Evolutionary conservation across 1,140 invertebrate species (phyloP).

Genomic region (Glossosoma conforme): DNA sequence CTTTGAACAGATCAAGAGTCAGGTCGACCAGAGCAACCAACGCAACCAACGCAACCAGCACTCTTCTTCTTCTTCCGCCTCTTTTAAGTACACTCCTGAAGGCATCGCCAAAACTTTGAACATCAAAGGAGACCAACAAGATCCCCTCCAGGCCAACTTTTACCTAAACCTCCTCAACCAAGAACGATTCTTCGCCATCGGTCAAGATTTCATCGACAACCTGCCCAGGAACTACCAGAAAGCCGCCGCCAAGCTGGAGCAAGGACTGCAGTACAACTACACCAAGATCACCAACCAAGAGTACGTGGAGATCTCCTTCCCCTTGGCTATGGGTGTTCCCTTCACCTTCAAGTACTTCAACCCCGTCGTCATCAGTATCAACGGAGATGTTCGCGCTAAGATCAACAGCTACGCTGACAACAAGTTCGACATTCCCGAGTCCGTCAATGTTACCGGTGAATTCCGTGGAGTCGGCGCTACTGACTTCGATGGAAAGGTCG

Average conservation of each 20-base stretch:
- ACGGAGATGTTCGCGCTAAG: constrained; percentile 38
- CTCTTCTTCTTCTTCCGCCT: constrained; percentile 15
- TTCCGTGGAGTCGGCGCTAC: constrained; percentile 44
- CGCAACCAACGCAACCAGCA: constrained; percentile 13
- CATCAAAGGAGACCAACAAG: constrained; percentile 45
- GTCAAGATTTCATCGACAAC: constrained; percentile 50
- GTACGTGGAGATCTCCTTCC: constrained; percentile 55
- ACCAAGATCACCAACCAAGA: constrained; percentile 53
- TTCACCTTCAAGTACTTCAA: constrained; percentile 55
- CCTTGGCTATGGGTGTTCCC: constrained; percentile 61
- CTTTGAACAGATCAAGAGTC: constrained; percentile 38
- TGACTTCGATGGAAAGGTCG: constrained; percentile 53
- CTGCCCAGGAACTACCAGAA: constrained; percentile 39
- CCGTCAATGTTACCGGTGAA: constrained; percentile 40
- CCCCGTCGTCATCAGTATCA: constrained; percentile 48
- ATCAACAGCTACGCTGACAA: constrained; percentile 21
- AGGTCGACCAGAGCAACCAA: constrained; percentile 29
- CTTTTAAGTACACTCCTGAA: constrained; percentile 37
- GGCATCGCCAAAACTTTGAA: constrained; percentile 54
- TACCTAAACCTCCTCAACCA: constrained; percentile 40
- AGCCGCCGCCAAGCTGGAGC: constrained; percentile 34
- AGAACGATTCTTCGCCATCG: constrained; percentile 51
- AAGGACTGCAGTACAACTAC: constrained; percentile 50
- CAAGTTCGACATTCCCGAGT: constrained; percentile 14
- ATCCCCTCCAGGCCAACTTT: constrained; percentile 55